Conservation (phyloP, 2,888 invertebrate species). For the Glyphotaelius pellucidus region DNA sequence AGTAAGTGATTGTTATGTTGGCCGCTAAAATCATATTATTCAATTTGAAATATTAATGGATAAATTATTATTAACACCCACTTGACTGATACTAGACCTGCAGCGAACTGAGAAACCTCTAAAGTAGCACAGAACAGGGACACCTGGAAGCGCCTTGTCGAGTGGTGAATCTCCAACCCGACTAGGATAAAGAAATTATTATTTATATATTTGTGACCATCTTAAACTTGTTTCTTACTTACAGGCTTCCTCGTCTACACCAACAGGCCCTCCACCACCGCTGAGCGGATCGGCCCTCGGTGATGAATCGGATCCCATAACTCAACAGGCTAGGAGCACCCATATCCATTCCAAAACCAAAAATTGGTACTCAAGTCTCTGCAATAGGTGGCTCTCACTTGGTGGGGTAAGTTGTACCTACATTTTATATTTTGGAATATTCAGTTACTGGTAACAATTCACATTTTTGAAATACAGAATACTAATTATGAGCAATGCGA, state of each 20-base stretch:
- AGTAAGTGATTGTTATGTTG: no score
- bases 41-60: neutral
- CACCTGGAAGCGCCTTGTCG: neutral
- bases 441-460: no score
- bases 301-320: conserved; percentile 71
- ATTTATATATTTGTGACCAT: neutral
- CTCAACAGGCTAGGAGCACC: conserved; percentile 77
- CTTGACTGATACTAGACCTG: neutral
- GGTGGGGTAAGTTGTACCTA: conserved; percentile 83
- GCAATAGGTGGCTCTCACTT: conserved; percentile 96
- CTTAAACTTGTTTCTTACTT: conserved; percentile 8
- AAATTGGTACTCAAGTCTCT: conserved; percentile 96
- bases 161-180: neutral
- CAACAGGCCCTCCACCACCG: conserved; percentile 70
- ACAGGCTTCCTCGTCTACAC: conserved; percentile 73
- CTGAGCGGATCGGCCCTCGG: conserved; percentile 69
- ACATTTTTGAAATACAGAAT: no score
- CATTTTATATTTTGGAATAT: neutral
- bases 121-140: neutral
- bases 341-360: conserved; percentile 92
- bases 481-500: no score
- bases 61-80: neutral
- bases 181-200: neutral
- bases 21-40: neutral
- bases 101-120: neutral